Percentiles rank a stretch among this genome's conserved stretches.
These are phyloP conservation scores for Pelvicachromis taeniatus DNA, from an alignment of 2,113 vertebrate species.

Conservation along the genomic window DNA sequence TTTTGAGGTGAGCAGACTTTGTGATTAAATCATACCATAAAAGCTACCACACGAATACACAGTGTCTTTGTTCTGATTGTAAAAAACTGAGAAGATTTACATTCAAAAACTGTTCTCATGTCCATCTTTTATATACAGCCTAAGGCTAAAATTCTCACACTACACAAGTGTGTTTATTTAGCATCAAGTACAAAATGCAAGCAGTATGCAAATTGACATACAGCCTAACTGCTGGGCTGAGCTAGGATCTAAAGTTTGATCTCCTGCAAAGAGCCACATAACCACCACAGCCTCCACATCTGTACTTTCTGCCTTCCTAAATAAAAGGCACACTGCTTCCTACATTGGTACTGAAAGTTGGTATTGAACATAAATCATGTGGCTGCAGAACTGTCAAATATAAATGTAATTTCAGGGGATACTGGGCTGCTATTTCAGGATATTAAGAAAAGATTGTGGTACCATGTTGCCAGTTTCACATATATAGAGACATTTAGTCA, in stretches of 20 bases:
- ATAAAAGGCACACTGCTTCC: neutral
- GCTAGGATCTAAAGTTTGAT: neutral
- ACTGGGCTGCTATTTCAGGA: neutral
- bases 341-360: neutral
- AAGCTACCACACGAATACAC: neutral
- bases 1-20: neutral
- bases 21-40: neutral
- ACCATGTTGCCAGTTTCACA: neutral
- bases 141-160: neutral
- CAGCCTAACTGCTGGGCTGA: neutral
- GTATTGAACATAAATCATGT: constrained; percentile 6
- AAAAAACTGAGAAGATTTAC: neutral
- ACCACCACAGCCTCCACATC: neutral
- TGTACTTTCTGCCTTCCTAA: neutral
- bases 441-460: neutral
- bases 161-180: neutral
- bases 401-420: neutral
- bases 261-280: neutral
- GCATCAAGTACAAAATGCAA: neutral
- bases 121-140: neutral
- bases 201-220: neutral
- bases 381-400: neutral
- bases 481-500: neutral
- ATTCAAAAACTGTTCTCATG: neutral
- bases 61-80: neutral